phyloP scores from a whole-genome alignment of 2,797 vertebrate species.

The Macropodus opercularis region DNA sequence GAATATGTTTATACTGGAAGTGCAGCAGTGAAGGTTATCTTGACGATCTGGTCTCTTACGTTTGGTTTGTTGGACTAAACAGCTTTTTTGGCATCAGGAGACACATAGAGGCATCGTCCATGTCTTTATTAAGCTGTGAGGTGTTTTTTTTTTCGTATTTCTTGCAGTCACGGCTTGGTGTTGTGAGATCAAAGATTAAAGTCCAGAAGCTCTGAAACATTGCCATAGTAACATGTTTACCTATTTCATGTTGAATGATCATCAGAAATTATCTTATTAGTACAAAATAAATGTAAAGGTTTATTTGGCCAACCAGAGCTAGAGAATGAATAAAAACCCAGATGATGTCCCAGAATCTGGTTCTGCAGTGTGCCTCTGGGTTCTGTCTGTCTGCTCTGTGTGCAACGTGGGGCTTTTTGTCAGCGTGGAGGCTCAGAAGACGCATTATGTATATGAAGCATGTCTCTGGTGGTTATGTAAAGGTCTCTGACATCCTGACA shows the following conservation, averaged over 20 bases:
- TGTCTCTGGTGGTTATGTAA: slow-evolving; percentile 33
- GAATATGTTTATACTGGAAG: slow-evolving; percentile 14
- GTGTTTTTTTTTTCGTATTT: background rate
- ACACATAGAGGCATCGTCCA: background rate
- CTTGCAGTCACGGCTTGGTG: background rate
- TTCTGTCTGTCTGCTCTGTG: slow-evolving; percentile 42
- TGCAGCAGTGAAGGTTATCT: slow-evolving; percentile 5
- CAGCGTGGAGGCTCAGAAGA: slow-evolving; percentile 31
- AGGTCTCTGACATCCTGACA: slow-evolving; percentile 32
- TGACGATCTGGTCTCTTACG: slow-evolving; percentile 4
- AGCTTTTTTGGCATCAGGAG: slow-evolving; percentile 6
- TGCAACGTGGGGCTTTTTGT: slow-evolving; percentile 36
- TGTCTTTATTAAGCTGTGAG: background rate
- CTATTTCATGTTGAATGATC: slow-evolving; percentile 22
- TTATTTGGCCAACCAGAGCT: too few species aligned
- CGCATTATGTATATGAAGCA: slow-evolving; percentile 45
- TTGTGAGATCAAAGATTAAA: too few species aligned
- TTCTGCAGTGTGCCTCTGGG: slow-evolving; percentile 41
- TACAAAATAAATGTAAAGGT: slow-evolving; percentile 42
- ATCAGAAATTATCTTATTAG: slow-evolving; percentile 1
- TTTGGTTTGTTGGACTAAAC: background rate
- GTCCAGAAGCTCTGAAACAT: background rate
- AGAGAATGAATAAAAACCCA: slow-evolving; percentile 16
- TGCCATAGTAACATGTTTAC: background rate
- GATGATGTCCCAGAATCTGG: slow-evolving; percentile 39